These are phyloP conservation scores for Bacillus rossius DNA, from an alignment of 1,140 invertebrate genomes.

Conservation along the genomic window DNA sequence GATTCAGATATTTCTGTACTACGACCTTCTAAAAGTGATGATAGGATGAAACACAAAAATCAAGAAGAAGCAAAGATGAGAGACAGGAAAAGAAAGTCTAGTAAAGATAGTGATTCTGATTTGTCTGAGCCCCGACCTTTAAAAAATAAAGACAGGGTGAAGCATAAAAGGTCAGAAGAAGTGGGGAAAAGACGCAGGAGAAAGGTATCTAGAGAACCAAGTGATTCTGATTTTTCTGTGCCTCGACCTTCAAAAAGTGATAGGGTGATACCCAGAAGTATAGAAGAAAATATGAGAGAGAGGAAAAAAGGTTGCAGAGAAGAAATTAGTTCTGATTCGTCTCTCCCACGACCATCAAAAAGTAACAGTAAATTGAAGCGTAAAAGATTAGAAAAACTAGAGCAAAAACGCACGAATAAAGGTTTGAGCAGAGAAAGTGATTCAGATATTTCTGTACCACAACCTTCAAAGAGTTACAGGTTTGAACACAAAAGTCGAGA, in stretches of 20 bases:
- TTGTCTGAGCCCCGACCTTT: not conserved
- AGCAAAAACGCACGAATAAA: not conserved
- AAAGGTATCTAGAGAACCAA: not conserved
- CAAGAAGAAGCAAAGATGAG: not conserved
- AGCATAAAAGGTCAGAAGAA: not conserved
- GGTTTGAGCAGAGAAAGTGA: not conserved
- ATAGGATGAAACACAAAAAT: conserved; percentile 18
- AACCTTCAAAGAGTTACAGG: not conserved
- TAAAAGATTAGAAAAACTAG: too few species aligned
- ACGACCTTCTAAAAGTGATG: conserved; percentile 14
- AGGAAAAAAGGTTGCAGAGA: too few species aligned
- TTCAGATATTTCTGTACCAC: conserved; percentile 3
- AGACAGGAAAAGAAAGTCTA: not conserved
- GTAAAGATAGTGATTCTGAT: conserved; percentile 8
- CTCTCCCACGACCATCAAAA: not conserved
- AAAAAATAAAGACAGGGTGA: conserved; percentile 24
- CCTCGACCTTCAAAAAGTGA: too few species aligned
- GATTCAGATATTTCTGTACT: not conserved
- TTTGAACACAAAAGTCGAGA: too few species aligned
- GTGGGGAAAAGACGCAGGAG: not conserved
- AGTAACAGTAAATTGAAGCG: not conserved
- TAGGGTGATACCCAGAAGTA: too few species aligned
- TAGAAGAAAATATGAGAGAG: too few species aligned
- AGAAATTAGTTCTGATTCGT: not conserved
- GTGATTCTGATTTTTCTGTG: conserved; percentile 2